Evolutionary conservation across 2,113 vertebrate species (phyloP), one percentile per base, ranked within the genome.

Genomic region (Morone chrysops): DNA sequence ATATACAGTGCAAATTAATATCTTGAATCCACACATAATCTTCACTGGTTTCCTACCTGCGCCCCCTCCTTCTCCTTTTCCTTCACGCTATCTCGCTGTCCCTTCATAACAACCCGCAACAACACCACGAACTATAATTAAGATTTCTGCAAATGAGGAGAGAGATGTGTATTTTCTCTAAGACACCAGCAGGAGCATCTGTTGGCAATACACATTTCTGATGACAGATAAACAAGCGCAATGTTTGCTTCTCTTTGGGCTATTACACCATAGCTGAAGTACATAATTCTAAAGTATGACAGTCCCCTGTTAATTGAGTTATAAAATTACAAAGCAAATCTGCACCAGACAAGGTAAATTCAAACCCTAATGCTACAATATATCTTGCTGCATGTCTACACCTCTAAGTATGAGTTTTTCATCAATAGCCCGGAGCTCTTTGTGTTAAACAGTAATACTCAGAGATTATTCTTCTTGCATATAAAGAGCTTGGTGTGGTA

Each of bases 1-100:
- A 91, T 84, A 87, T 78, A 79, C 89, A 77, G 67, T 59, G 67
- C 86, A 94, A 94, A 93, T 95, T 89, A 94, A 92, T 93, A 95
- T 92, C 89, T 88, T 91, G 84, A 92, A 93, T 87, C 84, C 86
- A 79, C 78, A 74, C 78, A 74, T 77, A 90, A 93, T 89, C 85
- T 90, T 90, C 67, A 56, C 83, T 83, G 22, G 17, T 79, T 91
- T 89, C 77, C 65, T 38, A 73, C 73, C 71, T 70, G 48, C 62
- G 38, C 47, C 22, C 48, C 77, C 36, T 5, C 1, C 2, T 60
- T 73, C 41, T 75, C 41, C 70, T 36, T 45, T 70, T 84, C 63
- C 80, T 70, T 83, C 82, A 86, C 45, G 17, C 74, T 50, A 59
- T 67, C 60, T 74, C 22, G 1, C 62, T 75, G 78, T 79, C 45